phyloP scores from a whole-genome alignment of 2,888 invertebrate genomes.

The Hipparchia sbordonii region DNA sequence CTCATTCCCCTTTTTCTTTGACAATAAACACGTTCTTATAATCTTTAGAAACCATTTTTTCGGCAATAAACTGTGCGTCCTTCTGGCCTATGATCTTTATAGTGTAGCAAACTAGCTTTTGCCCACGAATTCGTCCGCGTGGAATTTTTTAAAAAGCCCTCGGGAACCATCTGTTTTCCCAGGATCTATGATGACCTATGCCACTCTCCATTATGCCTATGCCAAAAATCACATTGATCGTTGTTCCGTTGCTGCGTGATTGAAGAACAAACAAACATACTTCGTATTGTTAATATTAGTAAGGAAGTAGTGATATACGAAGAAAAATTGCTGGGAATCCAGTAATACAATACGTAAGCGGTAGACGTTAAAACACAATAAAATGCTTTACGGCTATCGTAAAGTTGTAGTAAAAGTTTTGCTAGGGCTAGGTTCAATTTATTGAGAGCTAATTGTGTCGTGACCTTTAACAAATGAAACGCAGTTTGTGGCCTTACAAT shows the following conservation, averaged over 20 bases:
- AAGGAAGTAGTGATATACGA: neutral
- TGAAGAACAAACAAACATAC: no score
- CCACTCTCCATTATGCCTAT: no score
- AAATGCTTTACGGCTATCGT: constrained; percentile 12
- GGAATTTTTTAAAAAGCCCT: no score
- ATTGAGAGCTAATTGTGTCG: constrained; percentile 13
- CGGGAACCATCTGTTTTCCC: no score
- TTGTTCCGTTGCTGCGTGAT: no score
- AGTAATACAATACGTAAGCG: constrained; percentile 14
- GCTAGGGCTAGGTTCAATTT: constrained; percentile 18
- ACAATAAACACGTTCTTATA: constrained; percentile 61
- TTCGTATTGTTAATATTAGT: no score
- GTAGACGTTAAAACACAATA: constrained; percentile 6
- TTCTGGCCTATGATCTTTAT: constrained; percentile 31
- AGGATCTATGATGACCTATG: no score
- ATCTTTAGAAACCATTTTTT: constrained; percentile 56
- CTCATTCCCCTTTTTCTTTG: constrained; percentile 54
- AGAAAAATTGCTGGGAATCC: constrained; percentile 19
- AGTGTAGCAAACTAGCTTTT: constrained; percentile 18
- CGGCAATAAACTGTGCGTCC: constrained; percentile 52
- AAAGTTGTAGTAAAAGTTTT: constrained; percentile 20
- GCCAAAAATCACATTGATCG: no score
- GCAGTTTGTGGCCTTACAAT: constrained; percentile 13
- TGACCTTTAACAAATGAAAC: constrained; percentile 24
- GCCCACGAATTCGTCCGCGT: no score